Percentiles rank a stretch among this genome's conserved stretches.
These are phyloP conservation scores for Eremophila alpestris DNA, from an alignment of 2,797 vertebrate genomes.

Conservation along the genomic window DNA sequence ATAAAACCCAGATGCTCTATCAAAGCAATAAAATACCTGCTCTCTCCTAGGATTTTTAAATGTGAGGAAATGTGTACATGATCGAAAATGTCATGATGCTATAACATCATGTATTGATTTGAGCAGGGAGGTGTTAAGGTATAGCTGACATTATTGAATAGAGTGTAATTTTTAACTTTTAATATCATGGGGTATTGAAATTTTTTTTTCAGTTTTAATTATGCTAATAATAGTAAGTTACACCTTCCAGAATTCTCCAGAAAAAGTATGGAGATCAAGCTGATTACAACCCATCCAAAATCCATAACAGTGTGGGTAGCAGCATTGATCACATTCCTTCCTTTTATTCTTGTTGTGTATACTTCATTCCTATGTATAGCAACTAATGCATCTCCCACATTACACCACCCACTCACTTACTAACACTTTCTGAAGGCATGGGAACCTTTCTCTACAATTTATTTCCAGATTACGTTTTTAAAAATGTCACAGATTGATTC, in stretches of 20 bases:
- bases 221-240: neutral
- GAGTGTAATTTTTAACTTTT: neutral
- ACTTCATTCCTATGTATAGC: conserved; percentile 36
- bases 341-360: conserved; percentile 8
- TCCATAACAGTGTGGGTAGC: neutral
- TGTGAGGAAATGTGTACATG: neutral
- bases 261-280: neutral
- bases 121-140: neutral
- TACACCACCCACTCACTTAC: conserved; percentile 1
- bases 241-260: neutral
- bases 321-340: neutral
- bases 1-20: neutral
- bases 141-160: neutral
- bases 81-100: conserved; percentile 11
- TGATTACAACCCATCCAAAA: neutral
- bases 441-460: neutral
- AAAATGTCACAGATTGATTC: neutral
- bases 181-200: neutral
- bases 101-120: neutral
- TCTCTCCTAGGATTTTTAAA: conserved; percentile 17
- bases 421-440: conserved; percentile 39
- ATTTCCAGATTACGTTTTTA: neutral
- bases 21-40: conserved; percentile 26
- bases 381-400: conserved; percentile 41
- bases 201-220: neutral